Evolutionary conservation across 2,888 invertebrate species (phyloP), one percentile per base, ranked within the genome.

Genomic region (Pristionchus maxplancki): DNA sequence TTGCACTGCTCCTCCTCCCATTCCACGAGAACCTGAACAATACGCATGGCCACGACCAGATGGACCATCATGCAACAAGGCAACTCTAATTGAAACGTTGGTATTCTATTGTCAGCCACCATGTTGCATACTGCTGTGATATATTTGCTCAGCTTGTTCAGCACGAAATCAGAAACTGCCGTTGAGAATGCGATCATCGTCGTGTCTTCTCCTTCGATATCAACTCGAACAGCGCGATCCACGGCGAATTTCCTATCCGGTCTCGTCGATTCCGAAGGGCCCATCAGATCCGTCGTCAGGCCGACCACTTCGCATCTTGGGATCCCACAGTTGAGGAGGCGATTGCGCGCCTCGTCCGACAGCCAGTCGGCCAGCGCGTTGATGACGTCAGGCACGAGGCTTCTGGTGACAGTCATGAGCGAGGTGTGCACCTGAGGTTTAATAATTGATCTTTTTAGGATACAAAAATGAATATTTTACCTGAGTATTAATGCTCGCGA

Each of bases 1-100:
- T 86, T 86, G 86, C 86, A 86, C 48, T 71, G 44, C 48, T 67
- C 28, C 86, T 86, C 86, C 24, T 86, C 37, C 86, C 86, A 86
- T 71, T 64, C 6, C 44, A 86, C 86, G 24, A 86, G 86, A 40
- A 53, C 50, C n/a, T n/a, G n/a, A n/a, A n/a, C n/a, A n/a, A n/a
- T n/a, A n/a, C n/a, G n/a, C n/a, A n/a, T n/a, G n/a, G n/a, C n/a
- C n/a, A n/a, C n/a, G n/a, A n/a, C n/a, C n/a, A n/a, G n/a, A n/a
- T n/a, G n/a, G n/a, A n/a, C n/a, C n/a, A n/a, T n/a, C n/a, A n/a
- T n/a, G n/a, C n/a, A n/a, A n/a, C n/a, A n/a, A n/a, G n/a, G n/a
- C n/a, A n/a, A n/a, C n/a, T n/a, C n/a, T n/a, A n/a, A n/a, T n/a
- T n/a, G n/a, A n/a, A n/a, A n/a, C n/a, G n/a, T n/a, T n/a, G n/a